phyloP scores from a whole-genome alignment of 2,797 vertebrate species.

The Falco novaeseelandiae region DNA sequence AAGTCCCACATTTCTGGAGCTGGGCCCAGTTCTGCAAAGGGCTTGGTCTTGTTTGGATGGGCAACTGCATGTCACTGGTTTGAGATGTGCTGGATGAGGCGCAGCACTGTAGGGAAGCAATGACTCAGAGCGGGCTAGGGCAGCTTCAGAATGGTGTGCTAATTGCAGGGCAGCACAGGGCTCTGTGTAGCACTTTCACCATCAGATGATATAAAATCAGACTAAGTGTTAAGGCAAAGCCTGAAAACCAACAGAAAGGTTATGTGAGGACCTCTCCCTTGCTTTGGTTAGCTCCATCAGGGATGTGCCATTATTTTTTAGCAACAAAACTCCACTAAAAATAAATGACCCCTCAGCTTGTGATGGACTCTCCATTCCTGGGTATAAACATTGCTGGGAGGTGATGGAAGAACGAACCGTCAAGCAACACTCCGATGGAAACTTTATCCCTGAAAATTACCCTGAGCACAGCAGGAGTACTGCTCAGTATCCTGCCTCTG shows the following conservation, averaged over 20 bases:
- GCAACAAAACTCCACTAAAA: background rate
- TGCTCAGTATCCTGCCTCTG: background rate
- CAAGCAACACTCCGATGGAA: background rate
- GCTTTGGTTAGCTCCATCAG: background rate
- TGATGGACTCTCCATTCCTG: background rate
- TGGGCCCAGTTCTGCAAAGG: background rate
- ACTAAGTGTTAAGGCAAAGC: background rate
- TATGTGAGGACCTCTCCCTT: background rate
- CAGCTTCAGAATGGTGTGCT: accelerated
- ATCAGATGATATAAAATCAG: background rate
- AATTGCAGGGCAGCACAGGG: background rate
- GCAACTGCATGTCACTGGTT: background rate
- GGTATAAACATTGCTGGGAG: background rate
- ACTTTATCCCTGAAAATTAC: slow-evolving; percentile 19
- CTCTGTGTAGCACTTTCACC: accelerated
- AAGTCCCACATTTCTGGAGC: background rate
- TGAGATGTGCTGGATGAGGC: background rate
- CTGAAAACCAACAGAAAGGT: background rate
- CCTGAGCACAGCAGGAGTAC: slow-evolving; percentile 21
- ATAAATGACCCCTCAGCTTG: background rate
- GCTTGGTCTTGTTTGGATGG: background rate
- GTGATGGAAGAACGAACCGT: background rate
- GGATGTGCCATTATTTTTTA: background rate
- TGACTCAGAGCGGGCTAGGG: background rate
- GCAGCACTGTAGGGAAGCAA: background rate